Percentiles rank a stretch among this genome's conserved stretches.
These are phyloP conservation scores for Cordilura impudica DNA, from an alignment of 2,888 invertebrate species.

Conservation along the genomic window DNA sequence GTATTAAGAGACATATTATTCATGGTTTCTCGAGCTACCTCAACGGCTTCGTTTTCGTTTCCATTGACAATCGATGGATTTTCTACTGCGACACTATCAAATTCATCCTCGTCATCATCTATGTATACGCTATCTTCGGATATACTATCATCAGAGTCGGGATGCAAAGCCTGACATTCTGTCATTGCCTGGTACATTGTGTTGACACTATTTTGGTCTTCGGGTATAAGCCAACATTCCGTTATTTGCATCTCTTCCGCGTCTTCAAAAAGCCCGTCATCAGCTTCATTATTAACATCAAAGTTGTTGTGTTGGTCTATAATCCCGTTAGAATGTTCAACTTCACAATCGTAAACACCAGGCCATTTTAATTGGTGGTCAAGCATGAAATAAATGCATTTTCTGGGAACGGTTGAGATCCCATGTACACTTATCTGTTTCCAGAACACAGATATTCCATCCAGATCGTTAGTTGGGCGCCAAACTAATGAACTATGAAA, in stretches of 20 bases:
- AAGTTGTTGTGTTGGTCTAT: constrained; percentile 65
- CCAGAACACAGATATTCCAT: constrained; percentile 76
- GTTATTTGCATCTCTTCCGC: constrained; percentile 80
- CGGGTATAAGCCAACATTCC: constrained; percentile 86
- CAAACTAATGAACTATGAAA: constrained; percentile 73
- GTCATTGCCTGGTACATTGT: constrained; percentile 86
- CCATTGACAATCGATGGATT: constrained; percentile 32
- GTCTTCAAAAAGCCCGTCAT: constrained; percentile 70
- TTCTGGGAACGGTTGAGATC: constrained; percentile 72
- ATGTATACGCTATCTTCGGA: constrained; percentile 76
- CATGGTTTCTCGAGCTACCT: constrained; percentile 71
- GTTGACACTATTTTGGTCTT: constrained; percentile 81
- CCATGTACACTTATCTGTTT: constrained; percentile 76
- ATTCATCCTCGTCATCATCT: constrained; percentile 70
- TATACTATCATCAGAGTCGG: constrained; percentile 83
- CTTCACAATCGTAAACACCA: constrained; percentile 68
- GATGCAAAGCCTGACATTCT: constrained; percentile 88
- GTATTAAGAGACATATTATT: constrained; percentile 75
- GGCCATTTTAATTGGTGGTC: constrained; percentile 75
- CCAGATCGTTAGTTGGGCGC: constrained; percentile 70
- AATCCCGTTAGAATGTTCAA: constrained; percentile 50
- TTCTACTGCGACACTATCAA: constrained; percentile 48
- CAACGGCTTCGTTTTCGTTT: constrained; percentile 54
- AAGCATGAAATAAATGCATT: constrained; percentile 76
- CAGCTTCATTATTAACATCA: constrained; percentile 68